Conservation (phyloP, 2,888 invertebrate species). For the Papilio protenor region DNA sequence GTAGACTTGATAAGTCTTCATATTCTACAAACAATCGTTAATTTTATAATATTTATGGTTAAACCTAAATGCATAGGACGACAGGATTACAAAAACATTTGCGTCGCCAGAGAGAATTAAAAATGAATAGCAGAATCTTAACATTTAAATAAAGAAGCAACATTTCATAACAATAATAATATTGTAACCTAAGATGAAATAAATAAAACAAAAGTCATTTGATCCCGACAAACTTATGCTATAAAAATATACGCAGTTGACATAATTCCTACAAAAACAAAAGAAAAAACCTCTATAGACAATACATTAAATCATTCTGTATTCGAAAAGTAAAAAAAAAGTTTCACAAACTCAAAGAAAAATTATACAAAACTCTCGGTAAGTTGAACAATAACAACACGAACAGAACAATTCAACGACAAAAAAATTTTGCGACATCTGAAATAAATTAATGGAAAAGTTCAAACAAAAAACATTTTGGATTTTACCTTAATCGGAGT, state of each 20-base stretch:
- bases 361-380: constrained; percentile 19
- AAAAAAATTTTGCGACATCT: background rate
- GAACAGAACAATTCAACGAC: constrained; percentile 15
- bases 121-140: background rate
- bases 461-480: background rate
- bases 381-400: constrained; percentile 25
- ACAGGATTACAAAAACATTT: background rate
- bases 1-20: background rate
- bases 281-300: background rate
- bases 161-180: background rate
- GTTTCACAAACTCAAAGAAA: constrained; percentile 14
- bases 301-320: constrained; percentile 4
- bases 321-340: constrained; percentile 12
- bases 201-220: background rate
- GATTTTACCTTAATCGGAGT: background rate
- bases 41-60: no score
- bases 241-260: background rate
- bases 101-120: background rate
- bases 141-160: background rate
- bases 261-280: background rate
- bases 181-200: background rate
- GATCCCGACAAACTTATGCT: background rate
- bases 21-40: no score
- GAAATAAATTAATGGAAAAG: constrained; percentile 6
- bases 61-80: no score